Evolutionary conservation across 2,888 invertebrate genomes (phyloP).

Genomic region (Trilocha varians): DNA sequence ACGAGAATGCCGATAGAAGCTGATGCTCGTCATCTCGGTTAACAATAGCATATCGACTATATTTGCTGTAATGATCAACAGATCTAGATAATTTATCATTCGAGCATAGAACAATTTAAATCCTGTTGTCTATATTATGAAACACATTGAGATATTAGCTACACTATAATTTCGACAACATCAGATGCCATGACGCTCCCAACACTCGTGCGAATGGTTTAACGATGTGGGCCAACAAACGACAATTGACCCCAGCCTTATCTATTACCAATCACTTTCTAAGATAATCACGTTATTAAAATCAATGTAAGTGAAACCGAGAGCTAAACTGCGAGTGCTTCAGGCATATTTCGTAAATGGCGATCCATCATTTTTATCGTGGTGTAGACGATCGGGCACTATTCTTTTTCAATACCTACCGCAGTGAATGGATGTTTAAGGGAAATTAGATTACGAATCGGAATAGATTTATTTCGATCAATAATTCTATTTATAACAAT

Average conservation of each 20-base stretch:
- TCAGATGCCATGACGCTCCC: neutral
- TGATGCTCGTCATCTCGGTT: too few relatives aligned
- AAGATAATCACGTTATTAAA: conserved; percentile 3
- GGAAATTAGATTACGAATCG: neutral
- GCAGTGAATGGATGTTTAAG: neutral
- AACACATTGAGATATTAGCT: too few relatives aligned
- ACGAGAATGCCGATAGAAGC: too few relatives aligned
- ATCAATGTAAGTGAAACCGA: conserved; percentile 3
- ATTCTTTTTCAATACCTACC: neutral
- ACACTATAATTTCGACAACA: too few relatives aligned
- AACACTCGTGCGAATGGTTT: neutral
- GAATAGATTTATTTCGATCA: neutral
- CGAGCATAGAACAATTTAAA: too few relatives aligned
- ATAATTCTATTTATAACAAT: neutral
- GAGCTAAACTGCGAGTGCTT: neutral
- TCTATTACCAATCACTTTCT: conserved; percentile 1
- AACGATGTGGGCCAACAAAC: neutral
- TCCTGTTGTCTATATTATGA: too few relatives aligned
- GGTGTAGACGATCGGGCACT: neutral
- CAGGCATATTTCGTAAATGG: neutral
- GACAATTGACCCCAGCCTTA: neutral
- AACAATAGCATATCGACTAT: too few relatives aligned
- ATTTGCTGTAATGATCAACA: too few relatives aligned
- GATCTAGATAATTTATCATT: too few relatives aligned
- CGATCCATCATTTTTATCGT: conserved; percentile 3